Evolutionary conservation across 2,797 vertebrate species (phyloP).

Genomic region (Peromyscus eremicus): DNA sequence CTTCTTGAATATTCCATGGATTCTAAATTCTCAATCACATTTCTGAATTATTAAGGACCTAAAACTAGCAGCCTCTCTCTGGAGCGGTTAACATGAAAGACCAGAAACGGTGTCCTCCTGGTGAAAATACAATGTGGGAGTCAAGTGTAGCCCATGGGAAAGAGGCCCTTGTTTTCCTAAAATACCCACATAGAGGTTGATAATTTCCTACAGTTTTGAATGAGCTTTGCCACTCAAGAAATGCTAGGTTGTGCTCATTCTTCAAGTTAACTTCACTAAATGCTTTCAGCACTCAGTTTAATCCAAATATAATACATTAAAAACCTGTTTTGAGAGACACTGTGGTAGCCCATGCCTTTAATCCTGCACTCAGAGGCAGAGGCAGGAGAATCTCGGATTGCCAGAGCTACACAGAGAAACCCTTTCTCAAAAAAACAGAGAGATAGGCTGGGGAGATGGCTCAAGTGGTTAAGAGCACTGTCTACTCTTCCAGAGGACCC

Average conservation of each 20-base stretch:
- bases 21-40: conserved; percentile 53
- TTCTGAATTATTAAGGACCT: conserved; percentile 46
- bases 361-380: neutral
- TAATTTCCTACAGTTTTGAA: neutral
- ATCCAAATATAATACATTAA: neutral
- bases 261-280: conserved; percentile 30
- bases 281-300: neutral
- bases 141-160: neutral
- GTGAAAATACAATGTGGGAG: conserved; percentile 36
- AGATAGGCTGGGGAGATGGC: no score
- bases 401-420: neutral
- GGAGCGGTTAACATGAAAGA: conserved; percentile 18
- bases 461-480: no score
- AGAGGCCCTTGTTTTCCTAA: conserved; percentile 46
- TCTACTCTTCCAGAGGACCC: no score
- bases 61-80: neutral
- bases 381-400: neutral
- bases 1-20: conserved; percentile 33
- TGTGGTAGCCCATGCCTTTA: neutral
- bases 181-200: neutral
- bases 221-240: neutral
- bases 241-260: neutral
- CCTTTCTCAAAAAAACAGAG: neutral
- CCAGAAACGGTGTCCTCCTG: neutral
- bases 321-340: neutral